Base-by-base conservation (phyloP, 2,113 vertebrate genomes). In the Oryzias javanicus region DNA sequence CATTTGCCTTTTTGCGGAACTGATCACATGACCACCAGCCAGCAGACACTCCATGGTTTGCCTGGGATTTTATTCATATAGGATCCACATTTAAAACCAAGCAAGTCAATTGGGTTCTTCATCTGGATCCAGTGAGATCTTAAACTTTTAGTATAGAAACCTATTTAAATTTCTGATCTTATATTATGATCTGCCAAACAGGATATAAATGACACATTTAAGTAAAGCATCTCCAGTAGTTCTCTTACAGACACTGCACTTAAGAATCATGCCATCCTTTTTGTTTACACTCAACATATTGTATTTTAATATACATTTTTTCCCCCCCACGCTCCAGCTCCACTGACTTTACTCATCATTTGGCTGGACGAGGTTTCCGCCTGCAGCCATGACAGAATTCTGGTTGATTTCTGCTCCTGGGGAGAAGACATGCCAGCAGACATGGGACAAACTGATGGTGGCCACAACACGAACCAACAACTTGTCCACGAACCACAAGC, bases 341-440 rank as follows among this genome's bases (percentile, higher is more conserved):
- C 67, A 84, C 79, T 64, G 60, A 81, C 29, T 58, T 65, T 5
- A 52, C 55, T 58, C 35, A 42, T 47, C 48, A 14, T 5, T 42
- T 45, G 3, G 0, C 66, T 65, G 48, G 17, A 79, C 42, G 42
- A 66, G 63, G 44, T 24, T 76, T 42, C 46, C 12, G 44, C 25
- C 67, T 50, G 84, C 76, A 92, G 91, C 88, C 89, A 99, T 99
- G 97, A 95, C 94, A 0, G 97, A 99, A 81, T 99, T 99, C 82
- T 99, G 97, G 97, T 93, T 99, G 79, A 98, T 99, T 80, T 99
- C 97, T 14, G 97, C 97, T 80, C 97, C 97, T 54, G 97, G 97
- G 50, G 97, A 99, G 91, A 99, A 99, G 84, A 99, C 97, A 0
- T 99, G 97, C 65, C 97, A 99, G 83, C 97, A 99, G 81, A 99